Evolutionary conservation across 2,113 vertebrate species (phyloP).

Genomic region (Gallinago jamesoni): DNA sequence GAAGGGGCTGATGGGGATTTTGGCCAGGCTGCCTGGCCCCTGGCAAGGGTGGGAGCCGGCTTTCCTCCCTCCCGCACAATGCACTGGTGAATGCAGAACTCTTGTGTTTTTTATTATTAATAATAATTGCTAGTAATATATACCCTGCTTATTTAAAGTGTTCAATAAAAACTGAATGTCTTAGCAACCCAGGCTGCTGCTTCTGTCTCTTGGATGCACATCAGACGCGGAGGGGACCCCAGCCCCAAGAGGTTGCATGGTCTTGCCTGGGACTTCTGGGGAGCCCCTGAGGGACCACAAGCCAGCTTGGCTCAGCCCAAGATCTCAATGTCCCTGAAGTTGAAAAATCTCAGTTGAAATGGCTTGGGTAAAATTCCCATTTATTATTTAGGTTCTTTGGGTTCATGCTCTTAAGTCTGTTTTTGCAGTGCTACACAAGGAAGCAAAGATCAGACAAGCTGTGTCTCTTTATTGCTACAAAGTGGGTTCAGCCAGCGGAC

Average conservation of each 20-base stretch:
- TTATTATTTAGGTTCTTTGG: not conserved
- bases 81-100: conserved; percentile 53
- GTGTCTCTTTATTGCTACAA: conserved; percentile 11
- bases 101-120: conserved; percentile 33
- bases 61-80: conserved; percentile 10
- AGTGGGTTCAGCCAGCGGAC: not conserved
- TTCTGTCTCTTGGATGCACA: not conserved
- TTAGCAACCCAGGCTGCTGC: accelerated
- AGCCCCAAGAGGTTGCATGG: accelerated
- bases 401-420: accelerated
- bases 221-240: accelerated
- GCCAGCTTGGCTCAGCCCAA: not conserved
- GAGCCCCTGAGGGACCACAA: too few relatives aligned
- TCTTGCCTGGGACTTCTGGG: not conserved
- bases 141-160: conserved; percentile 68
- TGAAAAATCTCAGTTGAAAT: accelerated
- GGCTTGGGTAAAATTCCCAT: not conserved
- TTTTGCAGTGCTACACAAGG: not conserved
- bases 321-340: accelerated
- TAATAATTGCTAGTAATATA: conserved; percentile 64
- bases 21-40: not conserved
- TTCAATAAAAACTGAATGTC: conserved; percentile 47
- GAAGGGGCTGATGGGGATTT: not conserved
- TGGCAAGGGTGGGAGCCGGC: conserved; percentile 4
- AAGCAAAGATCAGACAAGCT: not conserved